Evolutionary conservation across 2,888 invertebrate genomes (phyloP).

Genomic region (Agrochola circellaris): DNA sequence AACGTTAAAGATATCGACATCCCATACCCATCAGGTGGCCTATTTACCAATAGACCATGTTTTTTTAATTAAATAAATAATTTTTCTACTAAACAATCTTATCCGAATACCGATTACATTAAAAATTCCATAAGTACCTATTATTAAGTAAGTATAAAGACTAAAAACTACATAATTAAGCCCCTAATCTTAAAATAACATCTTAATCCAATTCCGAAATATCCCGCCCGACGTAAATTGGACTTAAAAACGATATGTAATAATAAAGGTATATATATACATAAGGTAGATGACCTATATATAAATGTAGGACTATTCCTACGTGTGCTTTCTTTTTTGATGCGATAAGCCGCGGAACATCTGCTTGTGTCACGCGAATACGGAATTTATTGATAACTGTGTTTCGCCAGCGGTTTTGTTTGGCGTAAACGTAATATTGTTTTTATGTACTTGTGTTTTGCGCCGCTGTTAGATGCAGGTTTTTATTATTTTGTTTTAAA

Average conservation of each 20-base stretch:
- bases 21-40: neutral
- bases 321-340: constrained; percentile 69
- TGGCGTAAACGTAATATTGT: neutral
- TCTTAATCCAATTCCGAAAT: constrained; percentile 45
- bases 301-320: constrained; percentile 54
- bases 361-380: constrained; percentile 73
- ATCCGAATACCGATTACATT: constrained; percentile 3
- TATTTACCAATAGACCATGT: constrained; percentile 1
- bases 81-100: neutral
- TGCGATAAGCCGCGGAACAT: constrained; percentile 68
- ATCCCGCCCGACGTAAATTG: constrained; percentile 44
- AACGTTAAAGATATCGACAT: neutral
- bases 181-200: constrained; percentile 44
- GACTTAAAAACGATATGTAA: constrained; percentile 35
- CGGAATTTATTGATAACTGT: constrained; percentile 66
- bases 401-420: constrained; percentile 34
- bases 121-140: constrained; percentile 1
- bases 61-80: too few species aligned
- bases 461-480: neutral
- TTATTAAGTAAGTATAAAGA: constrained; percentile 12
- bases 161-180: constrained; percentile 8
- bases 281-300: constrained; percentile 56
- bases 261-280: constrained; percentile 22
- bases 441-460: neutral
- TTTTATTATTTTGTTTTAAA: neutral